Evolutionary conservation across 2,113 vertebrate species (phyloP), one percentile per base, ranked within the genome.

Genomic region (Morphnarchus princeps): DNA sequence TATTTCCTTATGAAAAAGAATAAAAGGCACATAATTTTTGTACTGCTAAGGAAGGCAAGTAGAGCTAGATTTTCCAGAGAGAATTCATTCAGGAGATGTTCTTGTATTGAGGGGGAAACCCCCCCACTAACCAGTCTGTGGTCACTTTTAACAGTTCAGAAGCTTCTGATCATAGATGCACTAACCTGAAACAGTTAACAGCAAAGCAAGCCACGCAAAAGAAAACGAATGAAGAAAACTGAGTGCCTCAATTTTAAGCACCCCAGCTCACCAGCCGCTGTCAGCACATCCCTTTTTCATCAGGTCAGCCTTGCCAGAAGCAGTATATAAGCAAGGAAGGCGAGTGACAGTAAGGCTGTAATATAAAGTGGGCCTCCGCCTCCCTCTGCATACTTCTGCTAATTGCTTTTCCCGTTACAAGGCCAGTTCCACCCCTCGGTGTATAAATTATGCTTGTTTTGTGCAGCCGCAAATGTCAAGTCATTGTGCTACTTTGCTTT

Each of bases 81-180:
- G 43, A 49, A 38, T 40, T 69, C 5, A 16, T 69, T 17, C 62
- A 17, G 26, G 7, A 29, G n/a, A 26, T 31, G 38, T 9, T 40
- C 26, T 24, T 20, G 10, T 5, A 3, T 2, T 2, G 66, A 47
- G 42, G 31, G n/a, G 6, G 25, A 26, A 63, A 3, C 2, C 2
- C 16, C 32, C 10, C 26, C 7, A 3, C 12, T 20, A 10, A 8
- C 12, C 40, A 5, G 9, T 2, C 21, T 57, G 7, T 2, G 4
- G 36, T 5, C 43, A 12, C 42, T 72, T 66, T 10, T 42, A 59
- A 16, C 45, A 12, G 1, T 4, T 43, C 11, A 7, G 77, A 42
- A 47, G 9, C 5, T 16, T 59, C 81, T n/a, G 55, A 32, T 49
- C 2, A 0, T 6, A 24, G 29, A 7, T 9, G 42, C 10, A 0